phyloP scores from a whole-genome alignment of 1,140 invertebrate species.

The Drosophila punjabiensis region DNA sequence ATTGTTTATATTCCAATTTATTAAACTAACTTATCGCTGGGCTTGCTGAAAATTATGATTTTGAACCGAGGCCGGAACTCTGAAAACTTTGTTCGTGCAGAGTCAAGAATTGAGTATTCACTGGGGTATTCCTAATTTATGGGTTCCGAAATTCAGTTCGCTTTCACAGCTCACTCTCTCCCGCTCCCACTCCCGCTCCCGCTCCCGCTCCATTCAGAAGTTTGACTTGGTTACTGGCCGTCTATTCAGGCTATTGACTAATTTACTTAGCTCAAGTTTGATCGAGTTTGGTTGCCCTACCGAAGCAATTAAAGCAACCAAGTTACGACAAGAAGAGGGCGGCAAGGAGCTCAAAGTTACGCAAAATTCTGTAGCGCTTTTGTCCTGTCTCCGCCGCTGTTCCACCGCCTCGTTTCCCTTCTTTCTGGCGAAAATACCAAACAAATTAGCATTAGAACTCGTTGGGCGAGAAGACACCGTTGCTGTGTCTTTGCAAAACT shows the following conservation, averaged over 20 bases:
- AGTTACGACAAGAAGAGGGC: background rate
- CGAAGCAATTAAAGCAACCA: conserved; percentile 37
- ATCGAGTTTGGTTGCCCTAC: conserved; percentile 37
- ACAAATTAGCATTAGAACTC: conserved; percentile 66
- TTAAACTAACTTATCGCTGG: conserved; percentile 15
- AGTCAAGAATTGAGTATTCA: conserved; percentile 33
- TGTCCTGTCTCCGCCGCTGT: background rate
- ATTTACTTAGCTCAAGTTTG: conserved; percentile 44
- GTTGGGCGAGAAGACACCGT: conserved; percentile 32
- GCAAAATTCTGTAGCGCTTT: conserved; percentile 10
- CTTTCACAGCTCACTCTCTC: background rate
- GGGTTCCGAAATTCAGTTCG: conserved; percentile 5
- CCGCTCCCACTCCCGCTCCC: background rate
- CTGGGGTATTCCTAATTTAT: conserved; percentile 28
- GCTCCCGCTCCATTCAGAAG: background rate
- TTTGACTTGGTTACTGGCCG: conserved; percentile 14
- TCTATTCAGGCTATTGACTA: conserved; percentile 39
- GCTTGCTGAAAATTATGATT: conserved; percentile 26
- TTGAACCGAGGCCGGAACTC: background rate
- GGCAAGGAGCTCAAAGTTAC: conserved; percentile 1
- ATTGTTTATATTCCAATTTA: conserved; percentile 22
- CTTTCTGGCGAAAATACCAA: conserved; percentile 36
- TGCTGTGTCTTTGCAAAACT: conserved; percentile 43
- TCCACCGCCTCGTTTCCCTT: background rate
- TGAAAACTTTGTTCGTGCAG: conserved; percentile 5